Evolutionary conservation across 1,140 invertebrate genomes (phyloP).

Genomic region (Trichogramma pretiosum): DNA sequence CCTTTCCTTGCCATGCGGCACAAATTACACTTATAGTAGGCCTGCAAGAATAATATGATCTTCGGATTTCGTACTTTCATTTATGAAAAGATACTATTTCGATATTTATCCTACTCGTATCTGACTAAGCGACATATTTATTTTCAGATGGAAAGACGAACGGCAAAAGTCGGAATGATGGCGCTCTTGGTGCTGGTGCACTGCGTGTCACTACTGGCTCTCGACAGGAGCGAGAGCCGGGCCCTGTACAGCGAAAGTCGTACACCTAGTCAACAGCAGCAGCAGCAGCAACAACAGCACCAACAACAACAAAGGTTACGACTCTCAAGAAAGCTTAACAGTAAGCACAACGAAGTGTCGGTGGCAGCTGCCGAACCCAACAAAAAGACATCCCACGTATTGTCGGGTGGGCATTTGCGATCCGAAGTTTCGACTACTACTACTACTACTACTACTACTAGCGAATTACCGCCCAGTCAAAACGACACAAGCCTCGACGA

Average conservation of each 20-base stretch:
- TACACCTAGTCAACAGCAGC: constrained; percentile 28
- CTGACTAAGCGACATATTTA: too few species aligned
- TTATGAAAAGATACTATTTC: too few species aligned
- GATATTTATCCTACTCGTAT: too few species aligned
- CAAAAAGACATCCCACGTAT: constrained; percentile 41
- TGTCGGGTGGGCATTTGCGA: constrained; percentile 54
- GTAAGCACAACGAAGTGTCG: constrained; percentile 22
- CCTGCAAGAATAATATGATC: too few species aligned
- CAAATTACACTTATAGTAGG: too few species aligned
- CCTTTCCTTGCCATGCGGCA: too few species aligned
- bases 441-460: too few species aligned
- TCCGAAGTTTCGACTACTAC: neutral
- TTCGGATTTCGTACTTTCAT: too few species aligned
- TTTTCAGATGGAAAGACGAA: constrained; percentile 33
- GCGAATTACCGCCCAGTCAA: constrained; percentile 17
- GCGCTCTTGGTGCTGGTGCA: constrained; percentile 20
- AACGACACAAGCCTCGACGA: constrained; percentile 48
- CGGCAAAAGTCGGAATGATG: constrained; percentile 12
- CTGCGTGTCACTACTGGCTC: constrained; percentile 20
- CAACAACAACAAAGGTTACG: constrained; percentile 12
- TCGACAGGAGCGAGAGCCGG: constrained; percentile 11
- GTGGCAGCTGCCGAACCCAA: constrained; percentile 30
- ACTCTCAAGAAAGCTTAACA: too few species aligned
- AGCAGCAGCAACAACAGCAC: constrained; percentile 7
- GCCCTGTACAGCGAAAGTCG: constrained; percentile 14